Evolutionary conservation across 2,888 invertebrate species (phyloP).

Genomic region (Limnephilus lunatus): DNA sequence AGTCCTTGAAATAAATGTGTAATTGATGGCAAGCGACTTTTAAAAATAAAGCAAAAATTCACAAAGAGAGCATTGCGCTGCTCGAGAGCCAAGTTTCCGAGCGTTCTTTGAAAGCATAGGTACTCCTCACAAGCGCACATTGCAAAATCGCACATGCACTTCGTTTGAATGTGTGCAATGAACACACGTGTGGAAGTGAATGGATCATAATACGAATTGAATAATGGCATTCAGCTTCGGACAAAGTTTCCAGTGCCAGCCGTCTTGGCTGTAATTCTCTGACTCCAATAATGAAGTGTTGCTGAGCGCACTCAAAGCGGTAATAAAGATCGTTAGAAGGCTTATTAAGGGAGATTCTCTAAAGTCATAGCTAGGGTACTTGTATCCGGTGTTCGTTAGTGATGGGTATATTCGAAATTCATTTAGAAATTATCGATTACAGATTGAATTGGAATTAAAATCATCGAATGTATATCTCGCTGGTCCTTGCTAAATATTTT

Average conservation of each 20-base stretch:
- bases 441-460: too few relatives aligned
- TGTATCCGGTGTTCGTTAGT: neutral
- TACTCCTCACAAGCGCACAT: neutral
- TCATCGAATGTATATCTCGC: too few relatives aligned
- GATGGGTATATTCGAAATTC: neutral
- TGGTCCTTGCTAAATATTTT: too few relatives aligned
- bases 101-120: neutral
- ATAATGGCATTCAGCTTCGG: slow-evolving; percentile 28
- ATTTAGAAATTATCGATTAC: neutral
- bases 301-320: neutral
- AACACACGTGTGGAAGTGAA: slow-evolving; percentile 1
- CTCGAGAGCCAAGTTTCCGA: neutral
- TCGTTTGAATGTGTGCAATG: neutral
- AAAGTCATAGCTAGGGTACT: neutral
- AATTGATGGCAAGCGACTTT: neutral
- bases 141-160: neutral
- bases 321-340: neutral
- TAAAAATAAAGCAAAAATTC: neutral
- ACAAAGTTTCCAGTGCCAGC: slow-evolving; percentile 27
- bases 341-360: neutral
- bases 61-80: neutral
- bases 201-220: slow-evolving; percentile 8
- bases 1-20: neutral
- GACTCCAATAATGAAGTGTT: slow-evolving; percentile 32
- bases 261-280: slow-evolving; percentile 11